A percentile compares a stretch with the other conserved stretches of the same genome.
phyloP scores from a whole-genome alignment of 2,888 invertebrate species.

The Ischnura elegans region DNA sequence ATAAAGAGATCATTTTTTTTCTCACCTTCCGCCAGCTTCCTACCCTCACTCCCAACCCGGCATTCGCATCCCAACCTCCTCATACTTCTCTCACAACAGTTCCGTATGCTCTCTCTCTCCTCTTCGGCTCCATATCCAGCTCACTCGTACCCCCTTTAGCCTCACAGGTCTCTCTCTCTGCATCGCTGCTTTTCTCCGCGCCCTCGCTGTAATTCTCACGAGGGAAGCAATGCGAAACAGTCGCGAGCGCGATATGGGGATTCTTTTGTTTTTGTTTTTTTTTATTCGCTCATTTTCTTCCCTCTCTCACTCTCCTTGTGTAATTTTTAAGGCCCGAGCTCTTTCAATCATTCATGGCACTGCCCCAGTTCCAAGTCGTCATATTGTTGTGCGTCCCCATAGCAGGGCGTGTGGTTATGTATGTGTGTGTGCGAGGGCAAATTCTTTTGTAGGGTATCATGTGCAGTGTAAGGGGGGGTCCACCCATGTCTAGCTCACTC shows the following conservation, averaged over 20 bases:
- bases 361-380: slow-evolving; percentile 38
- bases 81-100: not conserved
- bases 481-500: not conserved
- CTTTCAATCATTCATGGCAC: slow-evolving; percentile 15
- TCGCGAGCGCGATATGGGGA: not conserved
- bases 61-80: not conserved
- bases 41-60: not conserved
- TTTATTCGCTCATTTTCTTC: not conserved
- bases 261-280: not conserved
- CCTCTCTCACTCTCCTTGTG: not conserved
- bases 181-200: not conserved
- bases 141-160: not conserved
- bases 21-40: not conserved
- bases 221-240: not conserved
- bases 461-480: not conserved
- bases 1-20: slow-evolving; percentile 38
- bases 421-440: not conserved
- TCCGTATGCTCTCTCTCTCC: not conserved
- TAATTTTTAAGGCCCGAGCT: slow-evolving; percentile 22
- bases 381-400: slow-evolving; percentile 35
- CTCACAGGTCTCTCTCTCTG: not conserved
- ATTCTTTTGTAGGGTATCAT: not conserved
- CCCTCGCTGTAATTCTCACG: not conserved
- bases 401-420: no score
- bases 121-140: no score